These are phyloP conservation scores for Drepana falcataria DNA, from an alignment of 2,888 invertebrate genomes.

Conservation along the genomic window DNA sequence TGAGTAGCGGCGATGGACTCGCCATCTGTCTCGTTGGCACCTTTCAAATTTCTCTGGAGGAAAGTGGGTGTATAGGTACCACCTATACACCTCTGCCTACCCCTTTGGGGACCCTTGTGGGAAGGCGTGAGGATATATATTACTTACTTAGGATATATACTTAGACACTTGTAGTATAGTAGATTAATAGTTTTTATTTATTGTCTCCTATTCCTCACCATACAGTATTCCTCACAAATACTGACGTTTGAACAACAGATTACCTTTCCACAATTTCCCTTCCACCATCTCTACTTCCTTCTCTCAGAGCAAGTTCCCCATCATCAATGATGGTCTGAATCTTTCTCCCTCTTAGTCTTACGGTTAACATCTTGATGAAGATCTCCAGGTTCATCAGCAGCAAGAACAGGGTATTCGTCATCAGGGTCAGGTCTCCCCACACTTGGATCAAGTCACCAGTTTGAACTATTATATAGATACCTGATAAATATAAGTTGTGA, in stretches of 20 bases:
- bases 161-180: too few relatives aligned
- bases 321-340: conserved; percentile 39
- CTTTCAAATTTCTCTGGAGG: too few relatives aligned
- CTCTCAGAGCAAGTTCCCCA: conserved; percentile 26
- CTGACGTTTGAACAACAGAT: background rate
- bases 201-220: too few relatives aligned
- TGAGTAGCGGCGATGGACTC: too few relatives aligned
- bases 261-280: conserved; percentile 40
- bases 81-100: too few relatives aligned
- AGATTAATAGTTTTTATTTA: too few relatives aligned
- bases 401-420: conserved; percentile 53
- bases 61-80: too few relatives aligned
- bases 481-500: conserved; percentile 15
- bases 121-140: too few relatives aligned
- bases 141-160: too few relatives aligned
- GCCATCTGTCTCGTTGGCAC: too few relatives aligned
- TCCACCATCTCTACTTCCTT: conserved; percentile 27
- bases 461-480: conserved; percentile 53
- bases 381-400: conserved; percentile 52
- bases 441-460: conserved; percentile 52
- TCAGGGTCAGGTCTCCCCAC: conserved; percentile 53
- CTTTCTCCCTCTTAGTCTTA: conserved; percentile 25
- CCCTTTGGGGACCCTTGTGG: too few relatives aligned
- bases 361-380: conserved; percentile 41
- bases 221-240: too few relatives aligned